Conservation (phyloP, 2,113 vertebrate genomes). For the Boulengeromyrus knoepffleri region DNA sequence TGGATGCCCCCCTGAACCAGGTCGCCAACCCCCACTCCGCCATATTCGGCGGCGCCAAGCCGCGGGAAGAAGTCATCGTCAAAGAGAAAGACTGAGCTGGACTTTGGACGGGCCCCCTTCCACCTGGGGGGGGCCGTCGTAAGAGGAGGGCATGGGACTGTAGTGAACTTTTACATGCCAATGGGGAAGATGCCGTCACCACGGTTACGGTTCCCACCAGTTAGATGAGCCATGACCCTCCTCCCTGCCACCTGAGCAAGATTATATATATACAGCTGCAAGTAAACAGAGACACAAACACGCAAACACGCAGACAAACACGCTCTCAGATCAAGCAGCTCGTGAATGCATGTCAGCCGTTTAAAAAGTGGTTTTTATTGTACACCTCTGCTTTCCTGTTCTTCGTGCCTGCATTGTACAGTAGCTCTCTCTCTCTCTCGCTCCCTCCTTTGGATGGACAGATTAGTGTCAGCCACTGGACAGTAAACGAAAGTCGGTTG, state of each 20-base stretch:
- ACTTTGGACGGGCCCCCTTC: neutral
- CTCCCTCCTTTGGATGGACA: neutral
- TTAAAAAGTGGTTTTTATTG: constrained; percentile 77
- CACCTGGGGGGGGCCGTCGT: neutral
- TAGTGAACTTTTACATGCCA: constrained; percentile 44
- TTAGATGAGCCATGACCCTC: constrained; percentile 56
- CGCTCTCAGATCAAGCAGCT: constrained; percentile 66
- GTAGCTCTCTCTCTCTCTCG: constrained; percentile 34
- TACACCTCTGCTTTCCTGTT: constrained; percentile 78
- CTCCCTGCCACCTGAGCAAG: constrained; percentile 47
- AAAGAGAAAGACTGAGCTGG: constrained; percentile 76
- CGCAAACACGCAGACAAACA: constrained; percentile 48
- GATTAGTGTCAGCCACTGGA: neutral
- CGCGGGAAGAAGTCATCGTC: constrained; percentile 87
- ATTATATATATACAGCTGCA: constrained; percentile 46
- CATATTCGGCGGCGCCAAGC: constrained; percentile 95
- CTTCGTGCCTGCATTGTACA: constrained; percentile 75
- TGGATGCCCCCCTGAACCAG: constrained; percentile 91
- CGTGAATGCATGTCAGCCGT: constrained; percentile 89
- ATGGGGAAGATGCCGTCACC: constrained; percentile 51
- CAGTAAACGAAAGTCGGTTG: neutral
- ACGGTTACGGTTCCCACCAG: constrained; percentile 67
- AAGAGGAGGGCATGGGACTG: constrained; percentile 12
- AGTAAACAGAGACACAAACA: neutral
- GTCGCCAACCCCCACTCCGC: constrained; percentile 98